Evolutionary conservation across 2,797 vertebrate genomes (phyloP), one percentile per base, ranked within the genome.

Genomic region (Clarias platycephalus): DNA sequence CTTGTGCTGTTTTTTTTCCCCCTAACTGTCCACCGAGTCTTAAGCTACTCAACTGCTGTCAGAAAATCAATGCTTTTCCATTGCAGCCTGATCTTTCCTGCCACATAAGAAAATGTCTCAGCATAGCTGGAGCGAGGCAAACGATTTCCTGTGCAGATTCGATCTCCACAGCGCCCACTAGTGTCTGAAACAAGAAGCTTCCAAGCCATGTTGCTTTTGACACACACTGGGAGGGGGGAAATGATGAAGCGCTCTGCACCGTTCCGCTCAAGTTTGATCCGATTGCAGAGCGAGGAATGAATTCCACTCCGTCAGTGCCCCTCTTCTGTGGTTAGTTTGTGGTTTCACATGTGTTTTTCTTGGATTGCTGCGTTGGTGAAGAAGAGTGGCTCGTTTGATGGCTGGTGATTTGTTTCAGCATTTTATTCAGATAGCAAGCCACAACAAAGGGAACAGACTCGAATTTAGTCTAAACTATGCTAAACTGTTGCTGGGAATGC

Each of bases 181-280:
- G 88, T 87, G 88, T 66, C 22, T 68, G 84, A 81, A 81, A 89
- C 63, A 66, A 87, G 80, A 67, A 84, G 4, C n/a, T 22, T 55
- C 60, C n/a, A 60, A 66, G 24, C 80, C 63, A 18, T 76, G 79
- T 77, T 16, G 24, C 81, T 78, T 26, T 70, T 85, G 53, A 62
- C 84, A 63, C 84, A 63, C 60, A 15, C 80, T 66, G 22, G 82
- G 78, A 84, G 3, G 5, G 31, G 28, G 76, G 81, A 66, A 85
- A 66, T 22, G 20, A 85, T 79, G 67, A 88, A 79, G 84, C 49
- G 24, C 26, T 60, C 26, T 53, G 8, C 49, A 78, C 26, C 78
- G 40, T 87, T 89, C 82, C 60, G 75, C 75, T 86, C 80, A 37
- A 80, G 72, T 84, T 83, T 86, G 84, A 89, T 81, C 81, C 77